Conservation (phyloP, 2,797 vertebrate genomes). For the Hirundo rustica region DNA sequence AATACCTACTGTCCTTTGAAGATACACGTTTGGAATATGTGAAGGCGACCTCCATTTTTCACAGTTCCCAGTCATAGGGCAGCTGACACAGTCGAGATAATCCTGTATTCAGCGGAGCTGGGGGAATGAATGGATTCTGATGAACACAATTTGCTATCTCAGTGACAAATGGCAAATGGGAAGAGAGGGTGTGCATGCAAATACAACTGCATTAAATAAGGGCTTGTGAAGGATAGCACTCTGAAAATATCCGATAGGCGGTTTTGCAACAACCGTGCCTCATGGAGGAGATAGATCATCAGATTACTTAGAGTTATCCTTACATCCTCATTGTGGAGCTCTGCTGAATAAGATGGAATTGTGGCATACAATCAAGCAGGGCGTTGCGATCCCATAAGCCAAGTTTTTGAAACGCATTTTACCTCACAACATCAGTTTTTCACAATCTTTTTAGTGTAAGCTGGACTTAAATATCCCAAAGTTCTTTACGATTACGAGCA, state of each 20-base stretch:
- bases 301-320: constrained; percentile 64
- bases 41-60: constrained; percentile 75
- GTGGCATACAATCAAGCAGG: constrained; percentile 22
- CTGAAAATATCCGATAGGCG: constrained; percentile 60
- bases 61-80: constrained; percentile 71
- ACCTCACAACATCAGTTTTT: background rate
- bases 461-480: background rate
- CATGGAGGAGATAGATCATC: constrained; percentile 57
- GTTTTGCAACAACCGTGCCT: constrained; percentile 33
- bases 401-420: background rate
- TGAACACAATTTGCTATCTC: constrained; percentile 74
- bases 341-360: background rate
- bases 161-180: constrained; percentile 72
- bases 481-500: background rate
- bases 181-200: constrained; percentile 70
- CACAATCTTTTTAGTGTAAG: background rate
- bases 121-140: constrained; percentile 74
- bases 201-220: constrained; percentile 69
- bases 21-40: constrained; percentile 70
- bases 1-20: constrained; percentile 68
- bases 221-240: constrained; percentile 54
- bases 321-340: constrained; percentile 43
- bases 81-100: constrained; percentile 77
- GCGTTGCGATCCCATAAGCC: background rate
- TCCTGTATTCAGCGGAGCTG: constrained; percentile 71